phyloP scores from a whole-genome alignment of 2,888 invertebrate genomes.

The Philereme transversata region DNA sequence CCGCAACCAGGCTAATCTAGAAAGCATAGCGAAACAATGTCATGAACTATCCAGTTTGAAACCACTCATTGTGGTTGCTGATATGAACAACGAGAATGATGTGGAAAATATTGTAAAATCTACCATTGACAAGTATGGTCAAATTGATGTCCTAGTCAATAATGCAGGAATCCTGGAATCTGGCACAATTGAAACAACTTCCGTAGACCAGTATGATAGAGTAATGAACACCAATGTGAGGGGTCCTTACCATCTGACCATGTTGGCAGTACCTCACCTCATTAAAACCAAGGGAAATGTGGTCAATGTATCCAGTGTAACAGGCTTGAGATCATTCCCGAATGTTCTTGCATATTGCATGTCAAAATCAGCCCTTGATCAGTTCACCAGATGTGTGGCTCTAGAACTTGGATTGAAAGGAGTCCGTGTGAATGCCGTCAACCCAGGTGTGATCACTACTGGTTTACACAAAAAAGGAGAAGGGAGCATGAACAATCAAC shows the following conservation, averaged over 20 bases:
- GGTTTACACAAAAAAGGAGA: slow-evolving; percentile 89
- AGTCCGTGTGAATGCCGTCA: slow-evolving; percentile 94
- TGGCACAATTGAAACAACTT: slow-evolving; percentile 92
- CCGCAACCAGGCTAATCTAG: slow-evolving; percentile 88
- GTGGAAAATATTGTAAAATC: slow-evolving; percentile 86
- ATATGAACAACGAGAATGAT: slow-evolving; percentile 87
- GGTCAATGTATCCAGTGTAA: slow-evolving; percentile 97
- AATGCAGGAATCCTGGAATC: slow-evolving; percentile 93
- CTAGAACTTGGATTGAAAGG: slow-evolving; percentile 91
- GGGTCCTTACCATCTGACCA: slow-evolving; percentile 90
- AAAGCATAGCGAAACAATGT: slow-evolving; percentile 85
- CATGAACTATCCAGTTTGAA: slow-evolving; percentile 61
- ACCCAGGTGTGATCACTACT: slow-evolving; percentile 96
- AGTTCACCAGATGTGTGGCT: slow-evolving; percentile 95
- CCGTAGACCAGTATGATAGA: slow-evolving; percentile 92
- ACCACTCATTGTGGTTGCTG: slow-evolving; percentile 85
- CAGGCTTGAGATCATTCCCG: slow-evolving; percentile 94
- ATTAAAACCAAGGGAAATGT: slow-evolving; percentile 91
- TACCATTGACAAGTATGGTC: slow-evolving; percentile 86
- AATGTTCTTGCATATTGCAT: slow-evolving; percentile 95
- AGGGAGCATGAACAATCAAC: slow-evolving; percentile 89
- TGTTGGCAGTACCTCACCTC: slow-evolving; percentile 92
- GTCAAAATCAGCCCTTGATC: slow-evolving; percentile 97
- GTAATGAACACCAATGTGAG: slow-evolving; percentile 95
- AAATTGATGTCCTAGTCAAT: slow-evolving; percentile 91